A percentile compares a stretch with the other conserved stretches of the same genome.
These are phyloP conservation scores for Microcaecilia unicolor DNA, from an alignment of 2,797 vertebrate species.

Conservation along the genomic window DNA sequence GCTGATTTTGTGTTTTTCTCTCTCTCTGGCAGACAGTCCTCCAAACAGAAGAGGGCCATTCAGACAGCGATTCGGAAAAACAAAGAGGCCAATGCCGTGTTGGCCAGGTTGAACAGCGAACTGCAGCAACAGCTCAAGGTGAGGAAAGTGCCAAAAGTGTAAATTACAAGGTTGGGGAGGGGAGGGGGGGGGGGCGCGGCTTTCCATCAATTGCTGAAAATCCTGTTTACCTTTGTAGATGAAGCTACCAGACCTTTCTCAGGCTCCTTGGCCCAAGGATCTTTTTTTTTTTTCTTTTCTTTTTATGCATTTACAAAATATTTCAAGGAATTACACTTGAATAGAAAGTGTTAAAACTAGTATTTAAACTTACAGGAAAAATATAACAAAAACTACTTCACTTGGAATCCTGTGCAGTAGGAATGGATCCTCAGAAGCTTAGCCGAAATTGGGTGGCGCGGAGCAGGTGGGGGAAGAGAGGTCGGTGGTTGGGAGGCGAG, in stretches of 20 bases:
- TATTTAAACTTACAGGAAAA: too few species aligned
- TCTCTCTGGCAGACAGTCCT: conserved; percentile 62
- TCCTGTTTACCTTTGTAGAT: conserved; percentile 1
- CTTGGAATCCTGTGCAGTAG: too few species aligned
- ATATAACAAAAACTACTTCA: too few species aligned
- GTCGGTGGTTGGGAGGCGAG: too few species aligned
- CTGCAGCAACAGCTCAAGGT: conserved; percentile 96
- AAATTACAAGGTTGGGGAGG: neutral
- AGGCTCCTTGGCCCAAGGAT: neutral
- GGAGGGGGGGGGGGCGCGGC: too few species aligned
- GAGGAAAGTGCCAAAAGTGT: conserved; percentile 17
- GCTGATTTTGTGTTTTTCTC: conserved; percentile 32
- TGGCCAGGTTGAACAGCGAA: conserved; percentile 89
- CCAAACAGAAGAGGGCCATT: conserved; percentile 85
- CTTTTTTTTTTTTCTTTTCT: too few species aligned
- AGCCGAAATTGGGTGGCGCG: too few species aligned
- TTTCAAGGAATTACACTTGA: too few species aligned
- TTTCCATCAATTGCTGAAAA: neutral
- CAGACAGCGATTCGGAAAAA: conserved; percentile 89
- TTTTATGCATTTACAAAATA: too few species aligned
- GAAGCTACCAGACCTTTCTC: conserved; percentile 2
- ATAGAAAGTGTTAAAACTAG: too few species aligned
- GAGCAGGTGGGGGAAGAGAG: too few species aligned
- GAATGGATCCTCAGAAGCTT: too few species aligned
- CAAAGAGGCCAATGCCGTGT: conserved; percentile 84